Base-by-base conservation (phyloP, 2,888 invertebrate genomes). In the Mantis religiosa region DNA sequence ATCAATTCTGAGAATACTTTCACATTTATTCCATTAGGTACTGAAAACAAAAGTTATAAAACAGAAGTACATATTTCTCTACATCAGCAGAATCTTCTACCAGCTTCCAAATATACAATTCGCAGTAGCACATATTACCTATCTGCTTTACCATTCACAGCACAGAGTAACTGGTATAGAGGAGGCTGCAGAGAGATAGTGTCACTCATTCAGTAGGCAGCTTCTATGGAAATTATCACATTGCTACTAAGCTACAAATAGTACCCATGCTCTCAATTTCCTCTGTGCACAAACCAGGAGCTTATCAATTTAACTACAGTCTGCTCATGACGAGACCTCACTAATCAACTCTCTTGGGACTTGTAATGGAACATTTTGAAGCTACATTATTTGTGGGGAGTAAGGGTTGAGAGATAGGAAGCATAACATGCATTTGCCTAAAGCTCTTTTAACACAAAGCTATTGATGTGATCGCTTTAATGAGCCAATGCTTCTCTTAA, bases 141-240 rank as follows among this genome's bases (percentile, higher is more conserved):
- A 20, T 71, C 54, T 71, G 54, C 54, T 25, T 71, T 20, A 25
- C 54, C 54, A 71, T 71, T 71, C 54, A 71, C 25, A 71, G 54
- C 54, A 71, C 25, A 71, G 54, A 54, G 20, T 20, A 20, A 20
- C 14, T 14, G 20, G 54, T 54, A 54, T 2, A 54, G 54, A 20
- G 54, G 54, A 71, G 20, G 54, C 14, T 25, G 7, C 20, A 30
- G 82, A 82, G 30, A 87, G 87, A 87, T 87, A 87, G 34, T 87
- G 87, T 82, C 82, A 87, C 87, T 87, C 87, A 86, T 86, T 54
- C 71, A 86, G 86, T 71, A 87, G 82, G 41, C 87, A n/a, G 87
- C 34, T 87, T 87, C 82, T 87, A 82, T 82, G 87, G 87, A 87
- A 87, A 87, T 87, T 30, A 87, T 82, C 87, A 82, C 88, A 25